Percentiles rank a stretch among this genome's conserved stretches.
Evolutionary conservation across 1,140 invertebrate species (phyloP).

Genomic region (Steinernema khuongi): DNA sequence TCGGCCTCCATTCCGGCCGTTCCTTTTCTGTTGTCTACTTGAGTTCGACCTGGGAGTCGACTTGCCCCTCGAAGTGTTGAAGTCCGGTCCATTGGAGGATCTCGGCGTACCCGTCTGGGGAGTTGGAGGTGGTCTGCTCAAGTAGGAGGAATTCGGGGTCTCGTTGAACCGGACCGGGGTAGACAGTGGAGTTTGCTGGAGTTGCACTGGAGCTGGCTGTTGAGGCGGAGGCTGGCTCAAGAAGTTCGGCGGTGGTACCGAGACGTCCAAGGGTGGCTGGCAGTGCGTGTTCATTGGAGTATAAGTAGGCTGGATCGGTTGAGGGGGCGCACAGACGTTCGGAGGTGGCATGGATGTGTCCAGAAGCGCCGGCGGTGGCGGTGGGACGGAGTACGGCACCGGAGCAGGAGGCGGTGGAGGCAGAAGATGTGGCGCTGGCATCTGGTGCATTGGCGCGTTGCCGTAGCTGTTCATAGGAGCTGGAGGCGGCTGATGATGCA

Average conservation of each 20-base stretch:
- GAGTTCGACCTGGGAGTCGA: too few relatives aligned
- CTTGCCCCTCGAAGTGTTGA: too few relatives aligned
- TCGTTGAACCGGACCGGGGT: too few relatives aligned
- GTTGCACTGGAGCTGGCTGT: not conserved
- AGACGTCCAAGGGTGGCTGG: not conserved
- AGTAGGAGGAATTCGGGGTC: too few relatives aligned
- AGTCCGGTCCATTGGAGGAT: too few relatives aligned
- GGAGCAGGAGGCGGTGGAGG: constrained; percentile 31
- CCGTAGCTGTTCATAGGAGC: not conserved
- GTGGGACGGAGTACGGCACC: too few relatives aligned
- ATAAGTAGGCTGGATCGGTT: not conserved
- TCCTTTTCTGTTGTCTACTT: too few relatives aligned
- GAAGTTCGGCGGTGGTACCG: not conserved
- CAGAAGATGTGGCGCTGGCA: not conserved
- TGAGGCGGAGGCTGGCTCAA: not conserved
- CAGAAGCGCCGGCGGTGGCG: too few relatives aligned
- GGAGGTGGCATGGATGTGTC: not conserved
- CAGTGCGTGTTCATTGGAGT: too few relatives aligned
- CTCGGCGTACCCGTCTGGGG: too few relatives aligned
- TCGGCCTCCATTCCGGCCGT: too few relatives aligned
- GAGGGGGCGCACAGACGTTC: not conserved
- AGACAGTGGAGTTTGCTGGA: not conserved
- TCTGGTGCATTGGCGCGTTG: not conserved
- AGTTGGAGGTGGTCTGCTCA: too few relatives aligned
- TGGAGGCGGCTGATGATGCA: not conserved